Evolutionary conservation across 2,797 vertebrate species (phyloP).

Genomic region (Ptychadena robeensis): DNA sequence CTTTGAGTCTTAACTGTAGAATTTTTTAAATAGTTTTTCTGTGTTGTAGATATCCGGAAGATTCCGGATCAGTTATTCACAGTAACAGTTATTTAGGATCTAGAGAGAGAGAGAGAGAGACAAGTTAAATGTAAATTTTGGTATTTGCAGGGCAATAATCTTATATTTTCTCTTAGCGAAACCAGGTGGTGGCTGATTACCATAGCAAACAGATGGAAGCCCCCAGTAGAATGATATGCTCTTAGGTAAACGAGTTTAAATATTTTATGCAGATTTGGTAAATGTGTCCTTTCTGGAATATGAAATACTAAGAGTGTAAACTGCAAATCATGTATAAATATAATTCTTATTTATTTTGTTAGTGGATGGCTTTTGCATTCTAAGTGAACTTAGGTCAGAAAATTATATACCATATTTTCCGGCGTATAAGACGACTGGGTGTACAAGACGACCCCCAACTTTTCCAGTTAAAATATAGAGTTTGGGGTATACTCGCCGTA

Average conservation of each 20-base stretch:
- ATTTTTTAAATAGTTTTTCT: background rate
- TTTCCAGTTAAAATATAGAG: too few species aligned
- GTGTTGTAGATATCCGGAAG: background rate
- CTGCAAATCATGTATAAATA: background rate
- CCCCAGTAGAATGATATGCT: slow-evolving; percentile 40
- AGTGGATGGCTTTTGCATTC: too few species aligned
- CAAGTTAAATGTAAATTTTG: slow-evolving; percentile 74
- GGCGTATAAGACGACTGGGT: too few species aligned
- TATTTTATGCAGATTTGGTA: slow-evolving; percentile 6
- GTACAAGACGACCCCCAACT: too few species aligned
- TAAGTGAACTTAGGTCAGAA: too few species aligned
- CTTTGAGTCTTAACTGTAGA: too few species aligned
- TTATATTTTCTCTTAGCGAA: slow-evolving; percentile 68
- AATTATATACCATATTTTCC: too few species aligned
- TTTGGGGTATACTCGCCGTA: too few species aligned
- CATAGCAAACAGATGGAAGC: slow-evolving; percentile 70
- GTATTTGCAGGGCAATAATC: slow-evolving; percentile 74
- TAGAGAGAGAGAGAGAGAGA: slow-evolving; percentile 68
- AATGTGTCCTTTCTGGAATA: slow-evolving; percentile 38
- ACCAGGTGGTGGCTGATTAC: slow-evolving; percentile 73
- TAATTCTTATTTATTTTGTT: background rate
- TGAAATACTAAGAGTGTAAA: slow-evolving; percentile 7
- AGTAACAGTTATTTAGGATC: slow-evolving; percentile 69
- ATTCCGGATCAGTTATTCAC: slow-evolving; percentile 30
- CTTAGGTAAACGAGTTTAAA: slow-evolving; percentile 30